Evolutionary conservation across 2,113 vertebrate species (phyloP), one percentile per base, ranked within the genome.

Genomic region (Gila orcuttii): DNA sequence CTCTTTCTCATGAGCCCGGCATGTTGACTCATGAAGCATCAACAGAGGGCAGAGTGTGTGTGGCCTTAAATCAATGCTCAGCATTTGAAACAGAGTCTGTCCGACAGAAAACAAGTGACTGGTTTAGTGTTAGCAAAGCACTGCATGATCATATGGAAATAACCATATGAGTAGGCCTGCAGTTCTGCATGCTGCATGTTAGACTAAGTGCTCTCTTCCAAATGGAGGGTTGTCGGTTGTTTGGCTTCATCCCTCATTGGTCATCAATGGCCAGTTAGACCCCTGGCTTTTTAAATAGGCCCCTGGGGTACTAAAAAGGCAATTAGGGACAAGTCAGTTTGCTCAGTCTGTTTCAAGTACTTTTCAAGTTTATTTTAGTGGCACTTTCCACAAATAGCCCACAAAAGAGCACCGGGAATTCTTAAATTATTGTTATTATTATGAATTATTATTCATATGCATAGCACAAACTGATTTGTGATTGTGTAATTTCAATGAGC

Each of bases 21-120:
- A 57, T 57, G 90, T 23, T 86, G 91, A 85, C 90, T 91, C 92
- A 77, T 94, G 92, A 92, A 93, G 93, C 94, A 93, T 91, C 91
- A 91, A 89, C 82, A 84, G 86, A 76, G 79, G 62, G 68, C 66
- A 52, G 57, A 28, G 52, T 86, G 78, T 78, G 85, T 64, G 68
- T 7, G 45, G 62, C 36, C 62, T 66, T 50, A 79, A 71, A 73
- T 86, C 85, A 81, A 59, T 39, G 28, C 79, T 85, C 60, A 84
- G 52, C 59, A 11, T 36, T 85, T 42, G 52, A 88, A 77, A 85
- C 75, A 66, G 25, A 47, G 31, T 64, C 66, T 1, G 52, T 71
- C 36, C 50, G 21, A 36, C n/a, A 47, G 28, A 52, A 23, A 39
- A 19, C 64, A 28, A 31, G 28, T n/a, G 84, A 85, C n/a, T 50